Evolutionary conservation across 2,797 vertebrate genomes (phyloP), one percentile per base, ranked within the genome.

Genomic region (Fistularia tabacaria): DNA sequence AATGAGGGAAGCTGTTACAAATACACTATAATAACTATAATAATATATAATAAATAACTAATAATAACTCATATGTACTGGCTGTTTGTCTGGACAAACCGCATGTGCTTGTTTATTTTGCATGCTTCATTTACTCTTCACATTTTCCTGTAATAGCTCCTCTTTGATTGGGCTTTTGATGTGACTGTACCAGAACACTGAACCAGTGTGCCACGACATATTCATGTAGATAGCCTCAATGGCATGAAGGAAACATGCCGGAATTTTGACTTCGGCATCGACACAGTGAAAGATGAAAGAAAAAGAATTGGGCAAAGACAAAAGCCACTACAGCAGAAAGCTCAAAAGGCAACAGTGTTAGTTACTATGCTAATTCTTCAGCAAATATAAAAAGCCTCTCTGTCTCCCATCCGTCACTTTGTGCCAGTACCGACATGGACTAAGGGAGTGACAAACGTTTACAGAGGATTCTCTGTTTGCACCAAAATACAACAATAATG

Each of bases 331-430:
- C 25, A 63, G 74, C 51, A 59, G 62, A 58, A 74, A 49, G 70
- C 56, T 74, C 43, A 65, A 53, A 50, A 40, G 61, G 75, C 63
- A 64, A 64, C 75, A 69, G 49, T 36, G 66, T 58, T n/a, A 46
- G 70, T 67, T 81, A 84, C 77, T 81, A 90, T 85, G 82, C 79
- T 85, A 86, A 88, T 87, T 76, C 69, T 69, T 71, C 67, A 71
- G 66, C 74, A 72, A 80, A 75, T 66, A 75, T 70, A 74, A 81
- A 77, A 72, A 73, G 65, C 64, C 59, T 74, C 78, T 82, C 66
- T 84, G 74, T 77, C 45, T 62, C 59, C 61, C 65, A 71, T 77
- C 71, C 79, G 81, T 80, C 80, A 81, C 62, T 64, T 71, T 73
- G 81, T 77, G 79, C 72, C 84, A 83, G 80, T 62, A 69, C 71